Conservation (phyloP, 2,888 invertebrate genomes). For the Clusia tigrina region DNA sequence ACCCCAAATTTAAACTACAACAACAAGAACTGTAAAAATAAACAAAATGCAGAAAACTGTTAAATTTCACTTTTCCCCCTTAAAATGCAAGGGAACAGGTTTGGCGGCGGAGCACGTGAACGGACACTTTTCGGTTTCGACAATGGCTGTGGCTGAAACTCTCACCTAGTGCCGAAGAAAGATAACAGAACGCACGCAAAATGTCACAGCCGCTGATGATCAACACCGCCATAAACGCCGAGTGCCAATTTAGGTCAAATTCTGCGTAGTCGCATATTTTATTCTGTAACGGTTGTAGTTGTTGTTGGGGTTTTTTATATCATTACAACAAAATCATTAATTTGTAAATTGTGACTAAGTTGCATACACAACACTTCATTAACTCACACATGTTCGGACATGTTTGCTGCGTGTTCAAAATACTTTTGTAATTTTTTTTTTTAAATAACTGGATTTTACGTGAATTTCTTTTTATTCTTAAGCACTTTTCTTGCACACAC, state of each 20-base stretch:
- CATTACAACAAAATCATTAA: neutral
- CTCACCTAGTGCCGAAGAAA: too few relatives aligned
- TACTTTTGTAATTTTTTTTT: neutral
- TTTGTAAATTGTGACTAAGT: too few relatives aligned
- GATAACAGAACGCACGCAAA: neutral
- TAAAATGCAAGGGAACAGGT: constrained; percentile 25
- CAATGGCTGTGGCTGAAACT: neutral
- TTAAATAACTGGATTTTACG: constrained; percentile 1
- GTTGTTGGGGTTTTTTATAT: neutral
- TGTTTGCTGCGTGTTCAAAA: constrained; percentile 4
- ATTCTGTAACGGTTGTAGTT: neutral
- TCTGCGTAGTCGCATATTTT: neutral
- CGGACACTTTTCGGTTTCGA: neutral
- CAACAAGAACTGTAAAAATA: constrained; percentile 1
- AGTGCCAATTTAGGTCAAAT: neutral
- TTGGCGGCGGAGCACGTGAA: neutral
- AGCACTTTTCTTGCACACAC: neutral
- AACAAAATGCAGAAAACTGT: constrained; percentile 12
- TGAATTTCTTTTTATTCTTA: neutral
- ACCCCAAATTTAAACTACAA: neutral
- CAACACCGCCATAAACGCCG: constrained; percentile 1
- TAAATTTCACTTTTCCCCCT: constrained; percentile 49
- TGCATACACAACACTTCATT: too few relatives aligned
- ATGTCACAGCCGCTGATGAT: constrained; percentile 6
- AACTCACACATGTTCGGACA: too few relatives aligned